Base-by-base conservation (phyloP, 2,797 vertebrate species). In the Capromys pilorides region DNA sequence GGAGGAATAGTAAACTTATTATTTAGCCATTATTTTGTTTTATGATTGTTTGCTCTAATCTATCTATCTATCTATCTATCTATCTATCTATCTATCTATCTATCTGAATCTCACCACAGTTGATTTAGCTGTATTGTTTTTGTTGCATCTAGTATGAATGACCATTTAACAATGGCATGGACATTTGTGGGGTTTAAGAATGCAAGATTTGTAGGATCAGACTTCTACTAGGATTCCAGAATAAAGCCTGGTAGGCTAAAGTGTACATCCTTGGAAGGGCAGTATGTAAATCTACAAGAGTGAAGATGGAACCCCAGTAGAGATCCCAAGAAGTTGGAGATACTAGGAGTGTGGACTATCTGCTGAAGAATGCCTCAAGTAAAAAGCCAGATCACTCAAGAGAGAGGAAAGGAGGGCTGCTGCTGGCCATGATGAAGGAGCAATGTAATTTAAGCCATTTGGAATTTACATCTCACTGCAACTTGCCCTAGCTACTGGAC, bases 131-230 rank as follows among this genome's bases (percentile, higher is more conserved):
- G 62, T 89, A 79, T 80, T 92, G 57, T 84, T 84, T 91, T 93
- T 62, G 81, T 87, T 91, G 61, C 45, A 41, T 81, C 49, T 81
- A 39, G 28, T 18, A 90, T 36, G 94, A 96, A 80, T 66, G 21
- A 1, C 13, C 61, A 78, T 92, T 95, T 94, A 95, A 80, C 51
- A 92, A 71, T 94, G 71, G 41, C 78, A 86, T 87, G 57, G 54
- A 49, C 61, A 82, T 33, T 96, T 92, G 21, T n/a, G n/a, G 28
- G 21, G 16, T 18, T 4, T 16, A 4, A 26, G 10, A 73, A 24
- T 41, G 71, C 22, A 24, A 14, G 36, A 73, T 22, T 73, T 73
- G 21, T 41, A 9, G 71, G 22, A 1, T 73, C 22, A 73, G 71
- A 41, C 54, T 57, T 57, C 54, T 14, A 57, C 16, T 3, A 14